These are phyloP conservation scores for Dendrolimus pini DNA, from an alignment of 2,888 invertebrate genomes.

Conservation along the genomic window DNA sequence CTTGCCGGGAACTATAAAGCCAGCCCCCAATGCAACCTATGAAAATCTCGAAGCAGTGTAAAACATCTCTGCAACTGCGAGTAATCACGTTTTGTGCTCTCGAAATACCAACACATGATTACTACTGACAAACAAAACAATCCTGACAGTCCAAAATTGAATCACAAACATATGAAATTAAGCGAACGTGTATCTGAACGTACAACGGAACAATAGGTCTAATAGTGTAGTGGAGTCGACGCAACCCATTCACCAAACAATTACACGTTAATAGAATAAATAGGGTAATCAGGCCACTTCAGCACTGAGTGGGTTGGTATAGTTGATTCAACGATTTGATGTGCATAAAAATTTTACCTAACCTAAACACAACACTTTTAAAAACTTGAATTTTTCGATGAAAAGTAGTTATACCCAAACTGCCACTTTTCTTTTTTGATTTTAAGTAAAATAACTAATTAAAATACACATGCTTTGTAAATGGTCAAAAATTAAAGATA, in stretches of 20 bases:
- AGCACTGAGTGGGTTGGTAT: constrained; percentile 17
- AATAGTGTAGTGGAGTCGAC: constrained; percentile 50
- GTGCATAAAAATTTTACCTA: constrained; percentile 4
- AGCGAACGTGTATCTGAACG: neutral
- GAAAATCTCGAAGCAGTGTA: too few species aligned
- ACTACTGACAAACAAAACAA: neutral
- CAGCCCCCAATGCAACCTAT: too few species aligned
- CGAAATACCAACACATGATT: neutral
- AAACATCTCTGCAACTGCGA: too few species aligned
- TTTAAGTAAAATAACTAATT: too few species aligned
- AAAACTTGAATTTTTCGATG: too few species aligned
- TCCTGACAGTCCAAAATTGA: neutral
- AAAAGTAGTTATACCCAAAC: too few species aligned
- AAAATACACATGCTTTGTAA: too few species aligned
- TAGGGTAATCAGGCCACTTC: constrained; percentile 73
- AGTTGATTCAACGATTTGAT: constrained; percentile 6
- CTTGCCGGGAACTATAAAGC: too few species aligned
- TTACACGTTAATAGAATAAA: constrained; percentile 73
- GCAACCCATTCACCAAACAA: constrained; percentile 63
- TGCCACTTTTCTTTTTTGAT: too few species aligned
- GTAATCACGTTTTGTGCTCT: too few species aligned
- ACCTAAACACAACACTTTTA: too few species aligned
- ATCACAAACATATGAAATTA: neutral
- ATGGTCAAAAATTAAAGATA: too few species aligned
- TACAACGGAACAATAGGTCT: constrained; percentile 56